phyloP scores from a whole-genome alignment of 2,888 invertebrate genomes.

The Entomobrya multifasciata region DNA sequence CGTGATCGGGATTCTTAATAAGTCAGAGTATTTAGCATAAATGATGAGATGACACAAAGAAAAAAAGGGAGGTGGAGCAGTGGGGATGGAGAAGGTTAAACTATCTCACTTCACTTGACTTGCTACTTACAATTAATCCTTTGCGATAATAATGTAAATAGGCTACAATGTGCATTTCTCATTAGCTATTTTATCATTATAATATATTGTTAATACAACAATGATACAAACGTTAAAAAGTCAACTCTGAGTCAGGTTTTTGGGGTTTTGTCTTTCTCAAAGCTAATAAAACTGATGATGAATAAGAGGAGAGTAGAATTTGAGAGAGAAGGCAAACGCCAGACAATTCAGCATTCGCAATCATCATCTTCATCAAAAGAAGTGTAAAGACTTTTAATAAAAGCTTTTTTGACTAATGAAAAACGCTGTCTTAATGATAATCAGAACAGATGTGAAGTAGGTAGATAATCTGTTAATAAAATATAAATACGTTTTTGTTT shows the following conservation, averaged over 20 bases:
- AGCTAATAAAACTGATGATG: background rate
- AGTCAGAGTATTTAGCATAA: conserved; percentile 67
- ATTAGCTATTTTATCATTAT: conserved; percentile 51
- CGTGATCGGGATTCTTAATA: conserved; percentile 72
- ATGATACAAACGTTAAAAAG: background rate
- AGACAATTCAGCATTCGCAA: too few species aligned
- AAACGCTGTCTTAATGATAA: conserved; percentile 70
- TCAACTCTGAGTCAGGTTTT: conserved; percentile 15
- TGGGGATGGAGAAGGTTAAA: conserved; percentile 51
- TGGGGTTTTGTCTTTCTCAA: conserved; percentile 41
- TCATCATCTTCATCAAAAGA: background rate
- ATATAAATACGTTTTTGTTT: conserved; percentile 61
- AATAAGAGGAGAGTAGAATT: too few species aligned
- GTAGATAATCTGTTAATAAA: conserved; percentile 68
- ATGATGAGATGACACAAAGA: conserved; percentile 65
- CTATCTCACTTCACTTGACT: conserved; percentile 55
- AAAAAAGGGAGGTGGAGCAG: conserved; percentile 29
- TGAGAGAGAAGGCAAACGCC: too few species aligned
- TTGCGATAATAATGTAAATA: conserved; percentile 48
- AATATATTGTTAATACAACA: conserved; percentile 15
- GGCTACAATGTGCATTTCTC: conserved; percentile 46
- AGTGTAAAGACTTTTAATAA: conserved; percentile 57
- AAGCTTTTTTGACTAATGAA: conserved; percentile 46
- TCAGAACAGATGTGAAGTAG: conserved; percentile 67
- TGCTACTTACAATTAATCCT: conserved; percentile 72